phyloP scores from a whole-genome alignment of 2,113 vertebrate species.

The Hemichromis elongatus region DNA sequence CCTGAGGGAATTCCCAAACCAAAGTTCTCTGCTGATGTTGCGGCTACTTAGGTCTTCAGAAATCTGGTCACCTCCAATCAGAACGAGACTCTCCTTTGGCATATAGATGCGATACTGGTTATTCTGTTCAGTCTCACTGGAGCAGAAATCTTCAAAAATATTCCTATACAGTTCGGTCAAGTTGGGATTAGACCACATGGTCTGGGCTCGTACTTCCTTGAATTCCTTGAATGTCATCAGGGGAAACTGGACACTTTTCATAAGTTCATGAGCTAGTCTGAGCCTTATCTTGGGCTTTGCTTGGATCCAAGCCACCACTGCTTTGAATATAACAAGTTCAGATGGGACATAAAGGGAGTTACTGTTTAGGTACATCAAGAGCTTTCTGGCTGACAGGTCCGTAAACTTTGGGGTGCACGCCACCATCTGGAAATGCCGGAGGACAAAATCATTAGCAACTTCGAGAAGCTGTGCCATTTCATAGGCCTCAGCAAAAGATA shows the following conservation, averaged over 20 bases:
- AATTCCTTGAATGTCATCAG: constrained; percentile 85
- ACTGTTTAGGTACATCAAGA: constrained; percentile 76
- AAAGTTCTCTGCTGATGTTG: constrained; percentile 75
- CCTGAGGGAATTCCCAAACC: constrained; percentile 83
- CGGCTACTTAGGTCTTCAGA: constrained; percentile 70
- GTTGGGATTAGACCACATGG: constrained; percentile 49
- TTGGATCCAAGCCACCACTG: constrained; percentile 78
- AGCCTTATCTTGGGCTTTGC: constrained; percentile 69
- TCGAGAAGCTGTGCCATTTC: constrained; percentile 71
- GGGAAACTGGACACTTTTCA: constrained; percentile 80
- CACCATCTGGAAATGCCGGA: constrained; percentile 80
- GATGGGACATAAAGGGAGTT: constrained; percentile 77
- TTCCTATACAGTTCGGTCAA: constrained; percentile 39
- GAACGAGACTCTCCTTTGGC: constrained; percentile 77
- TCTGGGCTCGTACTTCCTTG: constrained; percentile 71
- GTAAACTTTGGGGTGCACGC: constrained; percentile 76
- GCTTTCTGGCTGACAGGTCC: constrained; percentile 73
- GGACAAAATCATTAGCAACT: constrained; percentile 73
- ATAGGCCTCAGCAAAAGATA: constrained; percentile 75
- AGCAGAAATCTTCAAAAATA: constrained; percentile 47
- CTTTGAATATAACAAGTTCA: constrained; percentile 82
- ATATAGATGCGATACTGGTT: constrained; percentile 73
- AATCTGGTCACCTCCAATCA: constrained; percentile 83
- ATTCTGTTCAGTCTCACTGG: constrained; percentile 23
- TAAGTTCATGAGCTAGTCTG: constrained; percentile 68